Percentiles rank a stretch among this genome's conserved stretches.
phyloP scores from a whole-genome alignment of 53 echinoderm and acorn worm genomes.

The Pentamera pediparva region DNA sequence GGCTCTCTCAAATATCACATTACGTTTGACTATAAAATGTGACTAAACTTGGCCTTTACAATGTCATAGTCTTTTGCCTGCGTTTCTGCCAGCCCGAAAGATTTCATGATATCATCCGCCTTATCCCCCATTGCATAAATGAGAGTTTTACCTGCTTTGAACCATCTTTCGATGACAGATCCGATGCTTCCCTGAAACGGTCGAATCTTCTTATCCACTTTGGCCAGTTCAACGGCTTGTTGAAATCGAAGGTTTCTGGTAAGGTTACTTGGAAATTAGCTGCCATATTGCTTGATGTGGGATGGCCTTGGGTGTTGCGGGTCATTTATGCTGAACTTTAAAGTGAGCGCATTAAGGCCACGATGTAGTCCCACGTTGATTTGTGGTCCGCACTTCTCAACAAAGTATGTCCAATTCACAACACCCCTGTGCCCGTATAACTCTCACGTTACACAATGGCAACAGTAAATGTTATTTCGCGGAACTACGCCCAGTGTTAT shows the following conservation, averaged over 20 bases:
- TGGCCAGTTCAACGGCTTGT: constrained; percentile 18
- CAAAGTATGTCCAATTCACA: too few relatives aligned
- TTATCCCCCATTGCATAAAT: constrained; percentile 53
- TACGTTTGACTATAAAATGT: constrained; percentile 7
- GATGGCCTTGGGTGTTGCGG: neutral
- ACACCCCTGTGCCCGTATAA: too few relatives aligned
- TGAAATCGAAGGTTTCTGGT: constrained; percentile 17
- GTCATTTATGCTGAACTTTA: neutral
- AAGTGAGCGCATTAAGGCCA: neutral
- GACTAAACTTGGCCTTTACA: neutral
- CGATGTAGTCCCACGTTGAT: neutral
- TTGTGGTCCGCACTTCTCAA: neutral
- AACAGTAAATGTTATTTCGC: too few relatives aligned
- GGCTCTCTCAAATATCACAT: constrained; percentile 43
- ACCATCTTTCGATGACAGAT: constrained; percentile 23
- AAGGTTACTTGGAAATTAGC: constrained; percentile 10
- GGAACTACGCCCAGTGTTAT: too few relatives aligned
- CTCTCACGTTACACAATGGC: too few relatives aligned
- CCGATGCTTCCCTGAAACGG: constrained; percentile 37
- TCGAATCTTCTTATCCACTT: constrained; percentile 53
- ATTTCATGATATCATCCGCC: constrained; percentile 49
- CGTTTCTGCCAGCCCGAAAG: neutral
- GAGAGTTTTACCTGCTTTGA: constrained; percentile 38
- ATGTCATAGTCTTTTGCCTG: constrained; percentile 17
- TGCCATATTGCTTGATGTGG: neutral